Percentiles rank a stretch among this genome's conserved stretches.
Evolutionary conservation across 2,888 invertebrate genomes (phyloP).

Genomic region (Ophonus ardosiacus): DNA sequence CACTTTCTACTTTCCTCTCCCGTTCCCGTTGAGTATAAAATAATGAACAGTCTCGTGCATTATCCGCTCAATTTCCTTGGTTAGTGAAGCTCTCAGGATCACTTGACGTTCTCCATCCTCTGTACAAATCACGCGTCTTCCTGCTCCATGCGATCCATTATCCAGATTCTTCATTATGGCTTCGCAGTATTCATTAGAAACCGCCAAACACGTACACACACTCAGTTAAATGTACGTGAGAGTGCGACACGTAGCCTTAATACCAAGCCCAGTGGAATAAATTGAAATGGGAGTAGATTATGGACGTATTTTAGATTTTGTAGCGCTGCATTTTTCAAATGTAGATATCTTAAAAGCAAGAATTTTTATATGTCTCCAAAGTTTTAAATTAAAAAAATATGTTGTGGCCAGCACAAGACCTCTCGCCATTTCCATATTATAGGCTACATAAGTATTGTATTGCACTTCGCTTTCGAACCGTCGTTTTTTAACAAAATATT

Average conservation of each 20-base stretch:
- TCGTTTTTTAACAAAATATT: too few relatives aligned
- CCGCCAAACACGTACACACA: slow-evolving; percentile 19
- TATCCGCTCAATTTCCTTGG: slow-evolving; percentile 45
- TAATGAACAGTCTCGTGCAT: neutral
- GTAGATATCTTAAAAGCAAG: too few relatives aligned
- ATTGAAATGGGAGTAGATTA: too few relatives aligned
- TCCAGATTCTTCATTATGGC: neutral
- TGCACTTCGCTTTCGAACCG: too few relatives aligned
- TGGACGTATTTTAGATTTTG: too few relatives aligned
- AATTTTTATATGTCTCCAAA: too few relatives aligned
- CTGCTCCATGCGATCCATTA: neutral
- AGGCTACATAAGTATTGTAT: too few relatives aligned
- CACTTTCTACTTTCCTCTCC: neutral
- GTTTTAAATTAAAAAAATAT: too few relatives aligned
- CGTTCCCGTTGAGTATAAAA: neutral
- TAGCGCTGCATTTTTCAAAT: too few relatives aligned
- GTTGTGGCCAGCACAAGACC: too few relatives aligned
- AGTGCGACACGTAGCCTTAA: neutral
- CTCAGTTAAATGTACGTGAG: slow-evolving; percentile 21
- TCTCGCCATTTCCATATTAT: too few relatives aligned
- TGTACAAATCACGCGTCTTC: neutral
- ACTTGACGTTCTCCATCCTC: neutral
- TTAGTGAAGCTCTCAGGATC: slow-evolving; percentile 33
- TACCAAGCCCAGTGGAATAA: too few relatives aligned
- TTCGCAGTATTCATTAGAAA: neutral